These are phyloP conservation scores for Pachycephala philippinensis DNA, from an alignment of 2,113 vertebrate species.

Conservation along the genomic window DNA sequence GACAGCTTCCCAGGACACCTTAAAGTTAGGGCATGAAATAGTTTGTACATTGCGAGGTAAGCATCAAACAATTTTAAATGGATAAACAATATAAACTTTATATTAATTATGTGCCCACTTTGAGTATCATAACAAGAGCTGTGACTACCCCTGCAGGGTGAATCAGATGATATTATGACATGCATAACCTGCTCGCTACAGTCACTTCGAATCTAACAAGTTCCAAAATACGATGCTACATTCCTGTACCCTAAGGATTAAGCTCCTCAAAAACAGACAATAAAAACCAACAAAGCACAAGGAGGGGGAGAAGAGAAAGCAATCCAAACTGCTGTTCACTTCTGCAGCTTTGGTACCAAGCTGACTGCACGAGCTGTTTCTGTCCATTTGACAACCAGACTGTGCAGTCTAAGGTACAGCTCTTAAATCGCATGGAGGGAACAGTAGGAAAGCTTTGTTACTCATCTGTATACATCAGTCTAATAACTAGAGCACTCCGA, in stretches of 20 bases:
- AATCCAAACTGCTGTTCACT: background rate
- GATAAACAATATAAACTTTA: background rate
- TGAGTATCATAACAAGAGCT: background rate
- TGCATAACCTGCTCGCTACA: background rate
- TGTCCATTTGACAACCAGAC: background rate
- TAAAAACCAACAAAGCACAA: background rate
- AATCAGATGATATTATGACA: background rate
- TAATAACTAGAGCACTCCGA: background rate
- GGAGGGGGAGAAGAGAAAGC: background rate
- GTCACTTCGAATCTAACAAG: background rate
- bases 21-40: background rate
- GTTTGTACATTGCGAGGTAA: background rate
- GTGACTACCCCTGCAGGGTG: background rate
- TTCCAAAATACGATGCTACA: background rate
- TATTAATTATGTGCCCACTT: background rate
- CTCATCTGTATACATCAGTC: background rate
- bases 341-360: background rate
- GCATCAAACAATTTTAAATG: background rate
- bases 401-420: background rate
- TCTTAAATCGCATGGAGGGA: background rate
- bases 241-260: background rate
- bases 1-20: background rate
- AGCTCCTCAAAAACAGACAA: background rate
- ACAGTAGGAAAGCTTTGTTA: background rate
- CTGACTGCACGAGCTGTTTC: background rate